Base-by-base conservation (phyloP, 2,113 vertebrate species). In the Percina caprodes region DNA sequence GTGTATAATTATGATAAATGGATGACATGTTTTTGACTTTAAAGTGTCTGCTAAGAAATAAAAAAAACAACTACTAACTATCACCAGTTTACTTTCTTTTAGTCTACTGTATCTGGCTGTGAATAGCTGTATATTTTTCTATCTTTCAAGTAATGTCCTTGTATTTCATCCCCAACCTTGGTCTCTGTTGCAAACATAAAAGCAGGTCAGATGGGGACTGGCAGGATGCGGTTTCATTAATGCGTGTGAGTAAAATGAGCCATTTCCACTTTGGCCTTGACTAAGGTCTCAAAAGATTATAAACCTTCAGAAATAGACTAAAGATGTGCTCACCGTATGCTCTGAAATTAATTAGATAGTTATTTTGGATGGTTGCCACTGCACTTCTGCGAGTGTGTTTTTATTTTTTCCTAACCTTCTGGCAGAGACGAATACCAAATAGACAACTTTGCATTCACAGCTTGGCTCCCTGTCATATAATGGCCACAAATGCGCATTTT, bases 271-370 rank as follows among this genome's bases (percentile, higher is more conserved):
- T 90, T 88, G 88, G 86, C 84, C 77, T 92, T 93, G 88, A 89
- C 79, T 76, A 87, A 88, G 91, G 83, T 91, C 92, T 91, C 87
- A 61, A 65, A 90, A 88, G 84, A 91, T 85, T 83, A 91, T 63
- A 82, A 91, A 88, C 86, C 86, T 86, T 91, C 70, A 78, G 73
- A 91, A 85, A 86, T 30, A 83, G 78, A 88, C 69, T 72, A 88
- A 90, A 91, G 86, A 89, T 45, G 72, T 71, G 69, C 75, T 79
- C 45, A 55, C 80, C 51, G 55, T 81, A 88, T 90, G 89, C 80
- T 83, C 81, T 56, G 83, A 92, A 92, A 89, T 89, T 88, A 93
- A 94, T 94, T 88, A 90, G 82, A 92, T 87, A 87, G 78, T 89
- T 90, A 87, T 88, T 89, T 84, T 95, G 92, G 89, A 92, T 60